Evolutionary conservation across 2,888 invertebrate genomes (phyloP).

Genomic region (Cabera pusaria): DNA sequence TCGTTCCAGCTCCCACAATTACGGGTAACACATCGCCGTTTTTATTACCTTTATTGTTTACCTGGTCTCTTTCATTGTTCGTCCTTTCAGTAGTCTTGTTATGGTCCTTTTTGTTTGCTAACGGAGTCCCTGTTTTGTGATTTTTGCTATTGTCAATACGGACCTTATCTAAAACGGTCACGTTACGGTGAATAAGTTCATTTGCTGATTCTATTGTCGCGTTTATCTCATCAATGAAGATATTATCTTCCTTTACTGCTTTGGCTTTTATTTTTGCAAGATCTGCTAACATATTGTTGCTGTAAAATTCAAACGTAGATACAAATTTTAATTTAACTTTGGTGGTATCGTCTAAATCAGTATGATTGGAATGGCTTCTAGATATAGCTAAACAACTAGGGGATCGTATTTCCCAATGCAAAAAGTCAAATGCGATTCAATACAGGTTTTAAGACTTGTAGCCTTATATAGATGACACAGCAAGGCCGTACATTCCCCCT

Average conservation of each 20-base stretch:
- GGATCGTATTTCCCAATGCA: conserved; percentile 13
- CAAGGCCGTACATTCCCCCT: conserved; percentile 58
- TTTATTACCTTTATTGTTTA: conserved; percentile 5
- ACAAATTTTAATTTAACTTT: too few relatives aligned
- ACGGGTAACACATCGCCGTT: conserved; percentile 27
- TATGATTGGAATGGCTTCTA: neutral
- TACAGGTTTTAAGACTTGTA: conserved; percentile 30
- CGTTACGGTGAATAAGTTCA: conserved; percentile 6
- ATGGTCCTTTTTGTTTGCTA: conserved; percentile 19
- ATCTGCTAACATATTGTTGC: too few relatives aligned
- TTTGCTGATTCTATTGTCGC: conserved; percentile 8
- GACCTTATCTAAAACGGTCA: conserved; percentile 7
- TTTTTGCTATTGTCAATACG: conserved; percentile 7
- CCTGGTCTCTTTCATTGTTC: conserved; percentile 4
- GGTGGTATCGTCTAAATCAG: too few relatives aligned
- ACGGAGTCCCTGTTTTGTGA: conserved; percentile 33
- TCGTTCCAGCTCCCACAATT: conserved; percentile 30
- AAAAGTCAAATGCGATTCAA: conserved; percentile 14
- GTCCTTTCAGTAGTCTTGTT: conserved; percentile 14
- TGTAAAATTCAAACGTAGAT: too few relatives aligned
- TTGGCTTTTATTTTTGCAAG: neutral
- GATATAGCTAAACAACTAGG: conserved; percentile 14
- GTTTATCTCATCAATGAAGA: conserved; percentile 1
- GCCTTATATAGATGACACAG: conserved; percentile 36
- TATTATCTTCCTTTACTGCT: neutral